Percentiles rank a stretch among this genome's conserved stretches.
Evolutionary conservation across 2,797 vertebrate species (phyloP).

Genomic region (Ambastaia sidthimunki): DNA sequence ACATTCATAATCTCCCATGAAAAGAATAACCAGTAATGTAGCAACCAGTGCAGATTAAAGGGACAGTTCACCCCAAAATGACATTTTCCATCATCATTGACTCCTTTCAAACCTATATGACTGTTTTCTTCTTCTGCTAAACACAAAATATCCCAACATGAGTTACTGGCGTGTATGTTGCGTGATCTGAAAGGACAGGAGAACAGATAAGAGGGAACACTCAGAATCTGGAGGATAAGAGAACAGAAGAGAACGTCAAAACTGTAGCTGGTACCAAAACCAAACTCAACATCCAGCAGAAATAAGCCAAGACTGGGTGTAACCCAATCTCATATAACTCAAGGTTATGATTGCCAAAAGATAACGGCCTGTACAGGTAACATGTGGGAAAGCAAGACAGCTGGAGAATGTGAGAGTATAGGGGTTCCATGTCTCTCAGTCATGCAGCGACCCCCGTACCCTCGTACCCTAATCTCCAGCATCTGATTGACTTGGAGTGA

Average conservation of each 20-base stretch:
- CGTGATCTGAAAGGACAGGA: background rate
- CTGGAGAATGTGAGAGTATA: slow-evolving; percentile 19
- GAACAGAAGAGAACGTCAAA: background rate
- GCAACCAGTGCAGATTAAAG: no score
- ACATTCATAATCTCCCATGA: background rate
- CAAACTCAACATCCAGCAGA: background rate
- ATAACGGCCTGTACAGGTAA: background rate
- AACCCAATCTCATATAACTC: background rate
- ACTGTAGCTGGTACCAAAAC: background rate
- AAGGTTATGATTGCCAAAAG: background rate
- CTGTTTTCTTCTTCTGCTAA: no score
- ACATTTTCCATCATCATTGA: no score
- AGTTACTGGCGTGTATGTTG: background rate
- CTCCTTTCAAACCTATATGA: no score
- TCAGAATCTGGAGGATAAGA: background rate
- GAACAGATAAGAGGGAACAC: no score
- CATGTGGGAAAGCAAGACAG: slow-evolving; percentile 20
- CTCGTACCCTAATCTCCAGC: slow-evolving; percentile 14
- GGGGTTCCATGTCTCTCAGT: slow-evolving; percentile 32
- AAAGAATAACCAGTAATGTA: background rate
- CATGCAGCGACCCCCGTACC: slow-evolving; percentile 33
- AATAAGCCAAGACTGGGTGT: background rate
- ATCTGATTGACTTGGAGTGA: slow-evolving; percentile 28
- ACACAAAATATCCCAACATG: background rate
- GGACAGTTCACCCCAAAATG: no score